Percentiles rank a stretch among this genome's conserved stretches.
Evolutionary conservation across 2,797 vertebrate genomes (phyloP).

Genomic region (Decapterus maruadsi): DNA sequence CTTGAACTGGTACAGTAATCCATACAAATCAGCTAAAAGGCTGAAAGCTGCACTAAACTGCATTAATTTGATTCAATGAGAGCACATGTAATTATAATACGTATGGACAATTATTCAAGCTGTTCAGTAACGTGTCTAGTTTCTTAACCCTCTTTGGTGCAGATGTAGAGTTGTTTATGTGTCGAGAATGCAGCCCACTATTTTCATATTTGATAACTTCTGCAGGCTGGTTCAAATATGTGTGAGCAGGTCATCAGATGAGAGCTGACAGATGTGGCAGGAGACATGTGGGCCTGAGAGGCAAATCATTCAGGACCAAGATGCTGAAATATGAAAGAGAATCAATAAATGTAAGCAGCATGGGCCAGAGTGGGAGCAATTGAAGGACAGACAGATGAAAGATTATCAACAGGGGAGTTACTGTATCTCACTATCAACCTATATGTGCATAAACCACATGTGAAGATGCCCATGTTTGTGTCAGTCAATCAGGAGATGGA

Average conservation of each 20-base stretch:
- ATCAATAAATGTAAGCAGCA: constrained; percentile 55
- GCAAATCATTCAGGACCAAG: constrained; percentile 48
- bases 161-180: constrained; percentile 11
- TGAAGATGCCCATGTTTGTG: background rate
- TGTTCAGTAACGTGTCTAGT: constrained; percentile 3
- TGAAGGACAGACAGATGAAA: background rate
- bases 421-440: constrained; percentile 13
- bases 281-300: constrained; percentile 51
- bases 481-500: constrained; percentile 32
- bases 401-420: constrained; percentile 17
- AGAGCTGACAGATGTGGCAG: constrained; percentile 61
- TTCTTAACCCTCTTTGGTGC: background rate
- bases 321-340: constrained; percentile 28
- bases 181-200: constrained; percentile 4
- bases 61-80: background rate
- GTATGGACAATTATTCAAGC: background rate
- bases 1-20: background rate
- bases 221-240: constrained; percentile 15
- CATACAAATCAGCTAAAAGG: background rate
- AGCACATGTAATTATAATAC: background rate
- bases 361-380: constrained; percentile 4
- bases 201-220: constrained; percentile 54
- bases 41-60: background rate
- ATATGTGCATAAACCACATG: constrained; percentile 22
- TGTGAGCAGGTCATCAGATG: constrained; percentile 59